Conservation (phyloP, 2,113 vertebrate species). For the Brachyhypopomus gauderio region DNA sequence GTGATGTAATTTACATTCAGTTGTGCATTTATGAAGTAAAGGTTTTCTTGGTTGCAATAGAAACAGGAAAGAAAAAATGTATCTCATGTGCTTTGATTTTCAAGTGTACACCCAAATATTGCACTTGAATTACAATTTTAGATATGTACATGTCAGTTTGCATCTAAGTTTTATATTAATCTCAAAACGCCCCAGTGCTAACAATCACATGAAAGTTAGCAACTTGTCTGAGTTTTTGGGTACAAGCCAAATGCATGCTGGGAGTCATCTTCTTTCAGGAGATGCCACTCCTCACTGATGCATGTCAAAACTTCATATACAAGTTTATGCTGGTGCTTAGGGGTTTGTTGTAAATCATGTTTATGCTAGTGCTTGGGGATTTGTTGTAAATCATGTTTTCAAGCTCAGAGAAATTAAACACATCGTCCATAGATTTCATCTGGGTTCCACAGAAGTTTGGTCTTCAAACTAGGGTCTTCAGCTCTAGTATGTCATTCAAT, state of each 20-base stretch:
- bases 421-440: not conserved
- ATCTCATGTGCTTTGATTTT: slow-evolving; percentile 32
- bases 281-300: not conserved
- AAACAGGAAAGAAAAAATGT: slow-evolving; percentile 4
- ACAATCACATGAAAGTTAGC: not conserved
- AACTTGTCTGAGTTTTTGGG: not conserved
- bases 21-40: slow-evolving; percentile 37
- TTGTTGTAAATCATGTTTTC: not conserved
- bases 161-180: slow-evolving; percentile 15
- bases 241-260: not conserved
- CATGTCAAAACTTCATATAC: not conserved
- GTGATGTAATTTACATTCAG: slow-evolving; percentile 15
- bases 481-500: no score
- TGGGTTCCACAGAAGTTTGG: no score
- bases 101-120: slow-evolving; percentile 12
- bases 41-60: not conserved
- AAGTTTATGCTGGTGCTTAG: not conserved
- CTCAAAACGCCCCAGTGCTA: not conserved
- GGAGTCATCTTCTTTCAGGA: not conserved
- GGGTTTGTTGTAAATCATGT: not conserved
- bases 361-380: not conserved
- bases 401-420: not conserved
- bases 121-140: slow-evolving; percentile 16
- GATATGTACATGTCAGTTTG: slow-evolving; percentile 7
- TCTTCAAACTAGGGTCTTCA: no score